phyloP scores from a whole-genome alignment of 1,140 invertebrate species.

The Camponotus pennsylvanicus region DNA sequence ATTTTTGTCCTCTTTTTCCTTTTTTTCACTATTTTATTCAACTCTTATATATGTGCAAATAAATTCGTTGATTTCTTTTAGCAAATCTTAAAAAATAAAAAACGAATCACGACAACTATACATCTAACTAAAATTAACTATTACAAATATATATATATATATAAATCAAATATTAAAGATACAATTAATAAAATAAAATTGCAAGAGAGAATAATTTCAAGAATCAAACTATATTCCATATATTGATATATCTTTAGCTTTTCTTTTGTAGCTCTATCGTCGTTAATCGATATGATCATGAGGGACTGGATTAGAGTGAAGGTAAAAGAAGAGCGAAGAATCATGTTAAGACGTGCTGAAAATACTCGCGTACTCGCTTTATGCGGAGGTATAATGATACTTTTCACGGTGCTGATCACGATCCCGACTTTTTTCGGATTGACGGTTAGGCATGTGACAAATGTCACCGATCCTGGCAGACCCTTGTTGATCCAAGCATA shows the following conservation, averaged over 20 bases:
- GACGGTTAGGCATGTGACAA: neutral
- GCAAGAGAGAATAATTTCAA: neutral
- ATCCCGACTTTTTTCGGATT: neutral
- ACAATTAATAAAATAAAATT: neutral
- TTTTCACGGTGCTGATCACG: neutral
- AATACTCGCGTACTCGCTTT: neutral
- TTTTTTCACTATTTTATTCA: neutral
- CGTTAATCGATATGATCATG: constrained; percentile 38
- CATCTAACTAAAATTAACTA: too few relatives aligned
- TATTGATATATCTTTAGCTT: neutral
- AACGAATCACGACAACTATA: too few relatives aligned
- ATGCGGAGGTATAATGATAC: neutral
- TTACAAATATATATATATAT: too few relatives aligned
- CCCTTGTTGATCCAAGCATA: constrained; percentile 33
- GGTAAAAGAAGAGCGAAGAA: constrained; percentile 11
- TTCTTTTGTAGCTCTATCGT: neutral
- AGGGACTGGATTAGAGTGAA: constrained; percentile 51
- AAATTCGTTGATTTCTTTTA: neutral
- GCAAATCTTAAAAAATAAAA: too few relatives aligned
- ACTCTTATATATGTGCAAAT: neutral
- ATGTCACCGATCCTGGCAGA: constrained; percentile 13
- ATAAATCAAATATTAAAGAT: neutral
- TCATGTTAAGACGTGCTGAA: constrained; percentile 21
- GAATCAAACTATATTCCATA: neutral
- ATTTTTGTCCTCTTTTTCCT: neutral